Conservation (phyloP, 2,113 vertebrate genomes). For the Syrrhaptes paradoxus region DNA sequence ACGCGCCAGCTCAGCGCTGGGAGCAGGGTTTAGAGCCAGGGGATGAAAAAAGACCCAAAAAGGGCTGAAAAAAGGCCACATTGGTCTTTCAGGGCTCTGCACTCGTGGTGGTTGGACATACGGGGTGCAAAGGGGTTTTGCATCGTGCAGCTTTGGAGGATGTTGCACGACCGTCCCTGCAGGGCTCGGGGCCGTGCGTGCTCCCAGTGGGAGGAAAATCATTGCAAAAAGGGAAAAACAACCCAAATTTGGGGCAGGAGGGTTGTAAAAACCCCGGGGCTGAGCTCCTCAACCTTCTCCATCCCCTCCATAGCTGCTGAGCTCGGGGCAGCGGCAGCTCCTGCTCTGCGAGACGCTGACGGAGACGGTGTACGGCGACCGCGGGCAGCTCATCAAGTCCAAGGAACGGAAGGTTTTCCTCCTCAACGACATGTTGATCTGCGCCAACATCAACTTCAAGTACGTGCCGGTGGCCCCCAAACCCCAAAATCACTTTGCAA, state of each 20-base stretch:
- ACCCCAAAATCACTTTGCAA: not conserved
- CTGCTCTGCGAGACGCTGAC: conserved; percentile 88
- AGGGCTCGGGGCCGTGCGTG: rapidly evolving
- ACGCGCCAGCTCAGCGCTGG: not conserved
- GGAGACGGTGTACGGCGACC: conserved; percentile 87
- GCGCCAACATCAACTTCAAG: conserved; percentile 96
- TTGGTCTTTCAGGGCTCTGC: not conserved
- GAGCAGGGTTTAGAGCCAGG: not conserved
- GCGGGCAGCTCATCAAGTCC: conserved; percentile 93
- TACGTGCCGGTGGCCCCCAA: conserved; percentile 53
- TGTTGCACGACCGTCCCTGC: rapidly evolving
- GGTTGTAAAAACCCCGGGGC: not conserved
- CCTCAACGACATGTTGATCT: conserved; percentile 89
- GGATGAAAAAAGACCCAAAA: not conserved
- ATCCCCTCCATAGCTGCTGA: conserved; percentile 79
- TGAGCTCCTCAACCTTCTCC: not conserved
- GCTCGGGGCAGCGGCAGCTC: conserved; percentile 87
- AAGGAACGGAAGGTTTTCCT: conserved; percentile 95
- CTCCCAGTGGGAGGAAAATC: not conserved
- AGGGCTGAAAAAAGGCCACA: rapidly evolving
- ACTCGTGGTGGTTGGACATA: not conserved
- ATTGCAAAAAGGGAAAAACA: not conserved
- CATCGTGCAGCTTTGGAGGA: rapidly evolving
- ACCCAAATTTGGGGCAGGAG: not conserved
- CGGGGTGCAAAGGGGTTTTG: not conserved